phyloP scores from a whole-genome alignment of 2,113 vertebrate species.

The Eudorcas thomsonii region DNA sequence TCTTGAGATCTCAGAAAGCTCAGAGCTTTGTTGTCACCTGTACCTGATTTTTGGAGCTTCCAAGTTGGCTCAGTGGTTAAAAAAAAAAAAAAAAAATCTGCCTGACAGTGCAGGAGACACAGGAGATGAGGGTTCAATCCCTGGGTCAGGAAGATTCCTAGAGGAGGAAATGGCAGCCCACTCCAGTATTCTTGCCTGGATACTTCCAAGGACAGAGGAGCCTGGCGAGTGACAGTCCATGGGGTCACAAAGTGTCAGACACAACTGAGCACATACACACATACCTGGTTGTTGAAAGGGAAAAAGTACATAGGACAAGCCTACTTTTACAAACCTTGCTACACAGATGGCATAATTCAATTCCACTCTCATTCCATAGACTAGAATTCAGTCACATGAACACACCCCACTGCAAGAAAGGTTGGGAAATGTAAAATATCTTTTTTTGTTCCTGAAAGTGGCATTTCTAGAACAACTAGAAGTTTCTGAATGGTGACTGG shows the following conservation, averaged over 20 bases:
- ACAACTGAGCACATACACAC: background rate
- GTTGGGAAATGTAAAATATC: background rate
- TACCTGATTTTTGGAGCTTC: background rate
- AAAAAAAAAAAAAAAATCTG: background rate
- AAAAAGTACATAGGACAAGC: background rate
- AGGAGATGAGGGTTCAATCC: background rate
- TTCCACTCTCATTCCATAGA: background rate
- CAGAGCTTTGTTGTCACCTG: background rate
- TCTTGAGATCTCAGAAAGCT: background rate
- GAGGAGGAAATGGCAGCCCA: background rate
- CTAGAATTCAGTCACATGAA: background rate
- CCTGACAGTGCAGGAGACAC: background rate
- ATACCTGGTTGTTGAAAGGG: background rate
- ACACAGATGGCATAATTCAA: background rate
- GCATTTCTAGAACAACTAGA: background rate
- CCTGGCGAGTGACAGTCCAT: fast-evolving
- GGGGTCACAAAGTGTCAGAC: background rate
- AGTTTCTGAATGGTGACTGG: background rate
- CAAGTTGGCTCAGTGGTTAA: background rate
- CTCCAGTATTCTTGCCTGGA: background rate
- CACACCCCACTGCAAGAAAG: background rate
- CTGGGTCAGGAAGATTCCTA: background rate
- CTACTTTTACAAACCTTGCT: background rate
- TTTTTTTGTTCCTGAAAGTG: background rate
- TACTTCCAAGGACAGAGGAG: background rate